A percentile compares a stretch with the other conserved stretches of the same genome.
Evolutionary conservation across 2,888 invertebrate genomes (phyloP).

Genomic region (Biston stratarius): DNA sequence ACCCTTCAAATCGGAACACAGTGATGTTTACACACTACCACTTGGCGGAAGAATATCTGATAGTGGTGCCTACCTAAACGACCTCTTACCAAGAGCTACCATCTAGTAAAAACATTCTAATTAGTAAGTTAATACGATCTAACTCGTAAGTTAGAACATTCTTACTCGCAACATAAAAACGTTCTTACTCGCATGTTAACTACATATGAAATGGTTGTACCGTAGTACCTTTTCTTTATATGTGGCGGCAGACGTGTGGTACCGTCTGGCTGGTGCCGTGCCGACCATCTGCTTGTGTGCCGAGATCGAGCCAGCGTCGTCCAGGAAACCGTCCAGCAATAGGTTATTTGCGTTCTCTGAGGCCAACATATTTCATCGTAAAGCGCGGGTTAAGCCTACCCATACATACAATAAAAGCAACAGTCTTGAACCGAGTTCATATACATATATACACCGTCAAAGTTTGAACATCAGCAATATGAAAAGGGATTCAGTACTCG

Average conservation of each 20-base stretch:
- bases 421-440: not conserved
- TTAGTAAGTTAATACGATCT: no score
- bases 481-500: no score
- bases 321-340: slow-evolving; percentile 82
- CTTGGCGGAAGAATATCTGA: no score
- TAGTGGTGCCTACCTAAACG: no score
- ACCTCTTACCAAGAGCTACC: no score
- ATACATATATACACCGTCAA: no score
- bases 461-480: no score
- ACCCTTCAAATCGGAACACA: no score
- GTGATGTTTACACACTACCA: no score
- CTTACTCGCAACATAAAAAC: no score
- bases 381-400: not conserved
- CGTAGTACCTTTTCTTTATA: slow-evolving; percentile 67
- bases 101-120: no score
- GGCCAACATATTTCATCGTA: slow-evolving; percentile 41
- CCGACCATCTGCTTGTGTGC: slow-evolving; percentile 54
- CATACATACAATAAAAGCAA: not conserved
- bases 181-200: not conserved
- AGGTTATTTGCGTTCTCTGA: slow-evolving; percentile 80
- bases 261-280: slow-evolving; percentile 57
- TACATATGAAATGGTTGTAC: slow-evolving; percentile 41
- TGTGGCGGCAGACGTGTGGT: slow-evolving; percentile 72
- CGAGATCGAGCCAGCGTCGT: slow-evolving; percentile 60
- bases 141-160: no score